phyloP scores from a whole-genome alignment of 2,888 invertebrate genomes.

The Heliconius aoede region DNA sequence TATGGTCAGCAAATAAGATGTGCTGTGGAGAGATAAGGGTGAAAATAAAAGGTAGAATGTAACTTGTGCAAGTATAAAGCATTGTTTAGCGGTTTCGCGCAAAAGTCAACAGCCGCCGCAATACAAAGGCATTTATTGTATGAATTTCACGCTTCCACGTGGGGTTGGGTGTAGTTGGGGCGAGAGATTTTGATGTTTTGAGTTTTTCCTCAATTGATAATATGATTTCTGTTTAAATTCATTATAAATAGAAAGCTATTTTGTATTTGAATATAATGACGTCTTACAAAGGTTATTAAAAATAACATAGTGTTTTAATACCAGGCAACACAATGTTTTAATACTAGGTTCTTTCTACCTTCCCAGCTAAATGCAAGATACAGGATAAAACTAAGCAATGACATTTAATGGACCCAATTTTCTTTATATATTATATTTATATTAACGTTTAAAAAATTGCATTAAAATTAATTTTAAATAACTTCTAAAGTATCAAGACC shows the following conservation, averaged over 20 bases:
- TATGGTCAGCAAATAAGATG: background rate
- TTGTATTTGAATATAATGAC: too few relatives aligned
- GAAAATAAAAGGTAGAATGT: constrained; percentile 24
- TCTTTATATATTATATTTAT: too few relatives aligned
- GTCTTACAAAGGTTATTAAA: too few relatives aligned
- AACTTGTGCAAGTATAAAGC: constrained; percentile 34
- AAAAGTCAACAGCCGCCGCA: constrained; percentile 57
- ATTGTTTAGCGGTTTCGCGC: constrained; percentile 53
- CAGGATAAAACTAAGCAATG: too few relatives aligned
- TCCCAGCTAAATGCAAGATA: background rate
- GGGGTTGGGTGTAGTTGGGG: constrained; percentile 34
- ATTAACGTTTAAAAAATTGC: too few relatives aligned
- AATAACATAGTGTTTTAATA: too few relatives aligned
- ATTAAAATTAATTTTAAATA: background rate
- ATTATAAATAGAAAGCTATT: background rate
- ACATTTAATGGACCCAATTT: background rate
- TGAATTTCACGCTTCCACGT: constrained; percentile 74
- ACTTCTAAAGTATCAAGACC: constrained; percentile 70
- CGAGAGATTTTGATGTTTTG: constrained; percentile 34
- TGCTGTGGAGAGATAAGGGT: background rate
- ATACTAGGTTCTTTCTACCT: background rate
- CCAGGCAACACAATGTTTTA: too few relatives aligned
- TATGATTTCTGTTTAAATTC: background rate
- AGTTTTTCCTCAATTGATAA: background rate
- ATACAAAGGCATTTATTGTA: constrained; percentile 83